These are phyloP conservation scores for Chloebia gouldiae DNA, from an alignment of 2,113 vertebrate species.

Conservation along the genomic window DNA sequence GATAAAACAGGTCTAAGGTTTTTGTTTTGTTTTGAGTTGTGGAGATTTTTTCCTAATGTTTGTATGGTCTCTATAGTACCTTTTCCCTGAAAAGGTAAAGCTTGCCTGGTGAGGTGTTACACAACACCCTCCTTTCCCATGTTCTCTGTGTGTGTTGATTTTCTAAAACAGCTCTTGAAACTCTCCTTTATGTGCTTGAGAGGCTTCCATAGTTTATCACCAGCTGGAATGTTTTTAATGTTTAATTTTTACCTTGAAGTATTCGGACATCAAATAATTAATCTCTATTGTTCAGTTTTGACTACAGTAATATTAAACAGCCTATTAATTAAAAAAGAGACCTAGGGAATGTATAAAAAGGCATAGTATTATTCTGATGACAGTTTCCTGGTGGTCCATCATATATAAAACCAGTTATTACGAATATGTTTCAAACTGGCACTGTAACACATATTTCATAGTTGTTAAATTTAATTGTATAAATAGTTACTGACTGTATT, in stretches of 20 bases:
- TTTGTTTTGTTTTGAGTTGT: not conserved
- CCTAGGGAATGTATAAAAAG: not conserved
- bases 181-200: not conserved
- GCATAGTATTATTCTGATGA: conserved; percentile 12
- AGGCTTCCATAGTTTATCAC: not conserved
- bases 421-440: conserved; percentile 26
- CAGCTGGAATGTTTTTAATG: not conserved
- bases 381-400: conserved; percentile 34
- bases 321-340: conserved; percentile 37
- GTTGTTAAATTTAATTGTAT: conserved; percentile 40
- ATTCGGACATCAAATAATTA: conserved; percentile 20
- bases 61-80: not conserved
- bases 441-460: conserved; percentile 5
- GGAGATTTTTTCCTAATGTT: not conserved
- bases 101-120: not conserved
- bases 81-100: not conserved
- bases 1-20: not conserved
- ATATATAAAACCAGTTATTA: conserved; percentile 40
- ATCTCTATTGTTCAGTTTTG: conserved; percentile 53
- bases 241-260: conserved; percentile 40
- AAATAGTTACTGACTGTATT: conserved; percentile 34
- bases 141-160: not conserved
- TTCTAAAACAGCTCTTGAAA: not conserved
- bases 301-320: conserved; percentile 25
- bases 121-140: not conserved